These are phyloP conservation scores for Rostratula benghalensis DNA, from an alignment of 2,113 vertebrate genomes.

Conservation along the genomic window DNA sequence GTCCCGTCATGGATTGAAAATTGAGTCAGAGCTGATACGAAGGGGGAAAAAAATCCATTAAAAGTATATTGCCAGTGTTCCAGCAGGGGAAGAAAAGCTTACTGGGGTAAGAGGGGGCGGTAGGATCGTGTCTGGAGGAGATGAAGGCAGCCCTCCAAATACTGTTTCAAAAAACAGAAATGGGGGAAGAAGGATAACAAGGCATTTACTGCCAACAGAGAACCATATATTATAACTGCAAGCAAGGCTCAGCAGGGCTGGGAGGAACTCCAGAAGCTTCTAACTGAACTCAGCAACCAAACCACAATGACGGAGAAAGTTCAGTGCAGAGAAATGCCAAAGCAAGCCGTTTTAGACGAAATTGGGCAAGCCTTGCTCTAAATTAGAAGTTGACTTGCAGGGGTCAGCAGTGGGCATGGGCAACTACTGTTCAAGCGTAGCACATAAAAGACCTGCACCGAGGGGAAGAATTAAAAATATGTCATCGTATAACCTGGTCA, in stretches of 20 bases:
- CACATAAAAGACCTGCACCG: fast-evolving
- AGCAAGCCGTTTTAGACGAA: background rate
- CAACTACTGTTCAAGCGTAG: background rate
- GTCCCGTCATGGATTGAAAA: background rate
- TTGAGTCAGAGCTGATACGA: background rate
- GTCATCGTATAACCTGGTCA: background rate
- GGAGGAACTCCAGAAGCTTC: constrained; percentile 51
- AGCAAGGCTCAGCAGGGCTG: constrained; percentile 7
- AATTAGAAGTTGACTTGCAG: background rate
- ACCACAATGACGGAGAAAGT: constrained; percentile 22
- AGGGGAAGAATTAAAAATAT: background rate
- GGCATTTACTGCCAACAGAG: background rate
- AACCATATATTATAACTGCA: background rate
- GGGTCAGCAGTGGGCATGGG: background rate
- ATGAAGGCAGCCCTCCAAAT: background rate
- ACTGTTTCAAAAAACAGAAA: background rate
- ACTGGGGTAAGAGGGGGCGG: background rate
- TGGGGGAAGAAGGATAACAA: background rate
- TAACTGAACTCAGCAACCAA: constrained; percentile 18
- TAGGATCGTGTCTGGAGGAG: background rate
- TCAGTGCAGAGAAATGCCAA: background rate
- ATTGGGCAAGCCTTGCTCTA: background rate
- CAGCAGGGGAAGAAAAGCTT: background rate
- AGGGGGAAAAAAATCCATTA: background rate
- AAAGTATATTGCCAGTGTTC: background rate